phyloP scores from a whole-genome alignment of 2,113 vertebrate genomes.

The Pelecanus crispus region DNA sequence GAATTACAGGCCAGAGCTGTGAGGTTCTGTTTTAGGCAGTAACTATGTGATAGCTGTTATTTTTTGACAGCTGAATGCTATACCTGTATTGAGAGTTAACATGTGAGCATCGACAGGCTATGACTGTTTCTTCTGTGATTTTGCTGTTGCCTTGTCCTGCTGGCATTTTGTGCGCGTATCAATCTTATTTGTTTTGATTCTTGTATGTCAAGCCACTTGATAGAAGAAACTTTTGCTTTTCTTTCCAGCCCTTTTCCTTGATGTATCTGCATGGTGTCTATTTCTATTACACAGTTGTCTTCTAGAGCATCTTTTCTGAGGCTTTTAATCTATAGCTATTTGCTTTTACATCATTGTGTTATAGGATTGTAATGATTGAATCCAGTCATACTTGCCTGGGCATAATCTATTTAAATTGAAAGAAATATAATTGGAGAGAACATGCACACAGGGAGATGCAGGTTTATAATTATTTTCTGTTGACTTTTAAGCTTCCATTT shows the following conservation, averaged over 20 bases:
- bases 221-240: not conserved
- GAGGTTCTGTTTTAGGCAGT: not conserved
- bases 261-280: not conserved
- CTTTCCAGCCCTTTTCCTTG: not conserved
- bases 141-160: not conserved
- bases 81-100: not conserved
- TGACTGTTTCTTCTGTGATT: not conserved
- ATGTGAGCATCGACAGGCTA: not conserved
- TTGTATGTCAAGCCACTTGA: not conserved
- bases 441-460: not conserved
- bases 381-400: not conserved
- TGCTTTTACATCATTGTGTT: not conserved
- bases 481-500: constrained; percentile 17
- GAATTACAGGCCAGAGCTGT: not conserved
- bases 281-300: not conserved
- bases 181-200: not conserved
- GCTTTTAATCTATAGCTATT: not conserved
- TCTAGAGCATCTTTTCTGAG: not conserved
- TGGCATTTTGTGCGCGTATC: not conserved
- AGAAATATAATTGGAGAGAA: not conserved
- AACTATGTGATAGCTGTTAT: not conserved
- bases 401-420: not conserved
- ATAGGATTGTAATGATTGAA: not conserved
- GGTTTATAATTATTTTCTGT: not conserved
- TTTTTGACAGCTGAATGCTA: not conserved